Percentiles rank a stretch among this genome's conserved stretches.
Evolutionary conservation across 2,113 vertebrate genomes (phyloP).

Genomic region (Phalacrocorax carbo): DNA sequence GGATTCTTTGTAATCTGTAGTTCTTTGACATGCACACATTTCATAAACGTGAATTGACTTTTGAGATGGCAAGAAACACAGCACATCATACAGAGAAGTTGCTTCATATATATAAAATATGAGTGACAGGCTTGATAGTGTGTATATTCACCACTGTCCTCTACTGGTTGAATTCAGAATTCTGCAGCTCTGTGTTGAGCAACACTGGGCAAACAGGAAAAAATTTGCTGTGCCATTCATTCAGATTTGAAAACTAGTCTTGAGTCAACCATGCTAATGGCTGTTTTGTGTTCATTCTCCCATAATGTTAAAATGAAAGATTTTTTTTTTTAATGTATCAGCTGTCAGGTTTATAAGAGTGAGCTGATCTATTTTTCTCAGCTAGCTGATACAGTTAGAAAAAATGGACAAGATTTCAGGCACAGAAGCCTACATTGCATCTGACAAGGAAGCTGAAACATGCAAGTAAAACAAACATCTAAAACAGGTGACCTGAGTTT

Average conservation of each 20-base stretch:
- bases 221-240: not conserved
- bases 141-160: constrained; percentile 8
- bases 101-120: not conserved
- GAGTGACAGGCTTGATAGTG: not conserved
- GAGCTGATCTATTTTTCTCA: not conserved
- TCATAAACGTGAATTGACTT: not conserved
- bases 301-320: not conserved
- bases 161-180: not conserved
- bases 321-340: not conserved
- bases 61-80: not conserved
- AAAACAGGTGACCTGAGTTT: not conserved
- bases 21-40: not conserved
- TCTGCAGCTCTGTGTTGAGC: not conserved
- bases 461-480: not conserved
- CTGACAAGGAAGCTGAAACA: not conserved
- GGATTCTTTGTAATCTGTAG: not conserved
- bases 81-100: not conserved
- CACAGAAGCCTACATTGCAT: not conserved
- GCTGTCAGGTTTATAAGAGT: not conserved
- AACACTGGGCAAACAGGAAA: not conserved
- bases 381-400: not conserved
- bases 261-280: accelerated
- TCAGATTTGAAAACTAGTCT: not conserved
- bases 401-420: not conserved
- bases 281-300: not conserved